Evolutionary conservation across 2,888 invertebrate species (phyloP).

Genomic region (Gerris lacustris): DNA sequence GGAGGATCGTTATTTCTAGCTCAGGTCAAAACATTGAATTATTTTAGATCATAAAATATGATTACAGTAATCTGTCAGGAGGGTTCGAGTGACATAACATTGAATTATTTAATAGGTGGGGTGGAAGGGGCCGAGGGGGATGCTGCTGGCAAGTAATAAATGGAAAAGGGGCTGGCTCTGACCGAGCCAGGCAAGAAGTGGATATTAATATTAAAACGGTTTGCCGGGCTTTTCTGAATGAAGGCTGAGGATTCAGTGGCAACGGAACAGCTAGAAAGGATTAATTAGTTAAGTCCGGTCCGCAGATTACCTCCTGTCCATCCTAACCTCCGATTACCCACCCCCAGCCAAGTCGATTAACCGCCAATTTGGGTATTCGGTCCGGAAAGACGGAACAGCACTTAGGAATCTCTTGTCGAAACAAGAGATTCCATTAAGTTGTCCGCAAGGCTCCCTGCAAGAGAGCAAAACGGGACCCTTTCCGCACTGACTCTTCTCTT

Average conservation of each 20-base stretch:
- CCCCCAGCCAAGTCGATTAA: not conserved
- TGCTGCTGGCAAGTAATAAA: not conserved
- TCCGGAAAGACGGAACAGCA: not conserved
- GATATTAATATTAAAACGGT: not conserved
- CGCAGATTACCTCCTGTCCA: not conserved
- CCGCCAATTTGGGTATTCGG: constrained; percentile 1
- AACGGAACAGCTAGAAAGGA: not conserved
- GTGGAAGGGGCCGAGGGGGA: not conserved
- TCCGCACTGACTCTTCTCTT: not conserved
- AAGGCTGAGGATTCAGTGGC: not conserved
- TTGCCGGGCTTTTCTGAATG: not conserved
- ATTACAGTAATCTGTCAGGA: not conserved
- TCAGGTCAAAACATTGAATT: not conserved
- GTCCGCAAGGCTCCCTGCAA: not conserved
- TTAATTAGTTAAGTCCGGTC: not conserved
- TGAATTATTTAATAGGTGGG: not conserved
- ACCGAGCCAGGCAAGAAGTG: not conserved
- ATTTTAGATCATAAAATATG: constrained; percentile 1
- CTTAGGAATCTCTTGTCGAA: constrained; percentile 1
- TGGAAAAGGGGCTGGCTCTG: not conserved
- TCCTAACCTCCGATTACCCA: not conserved
- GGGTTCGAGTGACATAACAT: not conserved
- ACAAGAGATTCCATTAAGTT: constrained; percentile 1
- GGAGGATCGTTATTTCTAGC: not conserved
- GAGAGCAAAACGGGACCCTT: not conserved